Percentiles rank a stretch among this genome's conserved stretches.
phyloP scores from a whole-genome alignment of 2,888 invertebrate genomes.

The Pherbina coryleti region DNA sequence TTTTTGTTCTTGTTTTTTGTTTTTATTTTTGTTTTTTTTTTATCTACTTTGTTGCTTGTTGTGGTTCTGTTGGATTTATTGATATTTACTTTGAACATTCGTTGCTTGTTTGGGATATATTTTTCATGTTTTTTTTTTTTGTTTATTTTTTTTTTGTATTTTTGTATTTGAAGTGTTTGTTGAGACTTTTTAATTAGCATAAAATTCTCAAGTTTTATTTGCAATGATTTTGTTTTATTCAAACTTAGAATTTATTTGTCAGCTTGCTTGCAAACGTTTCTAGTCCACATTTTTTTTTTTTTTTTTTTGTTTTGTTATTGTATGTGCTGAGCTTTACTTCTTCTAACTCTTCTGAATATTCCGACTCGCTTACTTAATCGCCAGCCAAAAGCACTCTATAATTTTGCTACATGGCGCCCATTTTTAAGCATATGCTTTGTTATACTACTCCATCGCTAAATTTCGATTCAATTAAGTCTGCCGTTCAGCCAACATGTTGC shows the following conservation, averaged over 20 bases:
- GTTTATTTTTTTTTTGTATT: background rate
- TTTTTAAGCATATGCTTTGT: too few species aligned
- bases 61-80: slow-evolving; percentile 11
- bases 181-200: slow-evolving; percentile 35
- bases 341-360: too few species aligned
- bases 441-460: too few species aligned
- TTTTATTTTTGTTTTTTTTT: slow-evolving; percentile 4
- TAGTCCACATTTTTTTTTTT: too few species aligned
- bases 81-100: slow-evolving; percentile 14
- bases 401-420: too few species aligned
- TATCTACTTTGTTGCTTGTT: background rate
- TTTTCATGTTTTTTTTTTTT: background rate
- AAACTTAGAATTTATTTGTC: background rate
- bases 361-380: too few species aligned
- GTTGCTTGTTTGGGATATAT: background rate
- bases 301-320: too few species aligned
- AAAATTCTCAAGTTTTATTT: slow-evolving; percentile 13
- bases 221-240: background rate
- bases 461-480: too few species aligned
- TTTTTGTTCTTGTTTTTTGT: too few species aligned
- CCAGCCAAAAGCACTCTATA: too few species aligned
- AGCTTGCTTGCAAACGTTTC: background rate
- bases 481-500: too few species aligned
- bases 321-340: too few species aligned
- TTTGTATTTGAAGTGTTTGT: slow-evolving; percentile 15